Conservation (phyloP, 1,140 invertebrate species). For the Pseudoatta argentina region DNA sequence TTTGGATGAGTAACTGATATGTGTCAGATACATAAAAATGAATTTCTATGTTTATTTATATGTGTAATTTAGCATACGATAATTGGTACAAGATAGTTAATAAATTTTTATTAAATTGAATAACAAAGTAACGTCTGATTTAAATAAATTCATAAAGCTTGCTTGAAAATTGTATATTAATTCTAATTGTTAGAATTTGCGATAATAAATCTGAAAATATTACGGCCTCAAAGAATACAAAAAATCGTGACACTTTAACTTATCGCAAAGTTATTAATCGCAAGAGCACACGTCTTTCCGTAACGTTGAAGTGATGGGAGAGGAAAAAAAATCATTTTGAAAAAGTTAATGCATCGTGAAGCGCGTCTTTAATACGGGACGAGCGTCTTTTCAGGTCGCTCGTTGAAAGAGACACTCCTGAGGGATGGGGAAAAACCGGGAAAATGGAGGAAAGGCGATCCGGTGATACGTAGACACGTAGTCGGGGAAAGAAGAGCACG, state of each 20-base stretch:
- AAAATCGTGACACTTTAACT: background rate
- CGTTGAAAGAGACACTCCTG: constrained; percentile 53
- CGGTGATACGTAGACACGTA: constrained; percentile 57
- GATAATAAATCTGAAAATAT: background rate
- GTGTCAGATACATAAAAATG: background rate
- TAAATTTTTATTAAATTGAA: constrained; percentile 1
- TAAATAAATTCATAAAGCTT: background rate
- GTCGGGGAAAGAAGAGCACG: constrained; percentile 18
- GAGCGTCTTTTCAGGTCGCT: constrained; percentile 52
- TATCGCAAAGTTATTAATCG: constrained; percentile 28
- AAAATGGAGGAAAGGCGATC: constrained; percentile 61
- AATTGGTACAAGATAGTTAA: background rate
- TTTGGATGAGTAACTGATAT: background rate
- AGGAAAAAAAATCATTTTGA: constrained; percentile 21
- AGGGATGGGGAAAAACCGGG: constrained; percentile 33
- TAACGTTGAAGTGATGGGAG: constrained; percentile 4
- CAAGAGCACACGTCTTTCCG: background rate
- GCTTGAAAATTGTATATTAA: background rate
- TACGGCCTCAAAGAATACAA: background rate
- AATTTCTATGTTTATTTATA: background rate
- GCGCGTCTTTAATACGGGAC: constrained; percentile 49
- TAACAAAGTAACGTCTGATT: background rate
- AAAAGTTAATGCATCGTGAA: constrained; percentile 54
- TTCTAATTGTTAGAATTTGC: background rate
- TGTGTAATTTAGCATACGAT: background rate